phyloP scores from a whole-genome alignment of 2,797 vertebrate genomes.

The Oreonectes daqikongensis region DNA sequence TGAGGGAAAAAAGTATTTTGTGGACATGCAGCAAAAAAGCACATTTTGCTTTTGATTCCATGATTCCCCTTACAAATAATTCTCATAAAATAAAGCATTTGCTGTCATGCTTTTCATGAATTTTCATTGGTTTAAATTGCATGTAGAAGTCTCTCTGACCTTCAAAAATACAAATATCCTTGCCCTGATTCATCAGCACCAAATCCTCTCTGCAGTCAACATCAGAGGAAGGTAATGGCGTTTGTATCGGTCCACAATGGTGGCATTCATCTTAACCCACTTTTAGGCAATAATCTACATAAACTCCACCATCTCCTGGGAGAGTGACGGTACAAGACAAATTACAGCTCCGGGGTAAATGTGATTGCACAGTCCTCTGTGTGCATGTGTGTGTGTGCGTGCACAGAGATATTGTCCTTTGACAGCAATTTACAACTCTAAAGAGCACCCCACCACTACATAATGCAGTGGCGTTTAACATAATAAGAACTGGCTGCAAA shows the following conservation, averaged over 20 bases:
- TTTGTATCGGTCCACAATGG: conserved; percentile 51
- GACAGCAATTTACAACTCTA: conserved; percentile 57
- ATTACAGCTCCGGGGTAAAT: conserved; percentile 65
- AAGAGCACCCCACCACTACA: conserved; percentile 43
- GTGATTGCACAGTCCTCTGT: conserved; percentile 46
- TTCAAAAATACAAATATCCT: conserved; percentile 34
- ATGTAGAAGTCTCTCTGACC: conserved; percentile 15
- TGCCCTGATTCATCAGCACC: conserved; percentile 11
- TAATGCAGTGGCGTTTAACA: conserved; percentile 35
- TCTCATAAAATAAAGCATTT: conserved; percentile 7
- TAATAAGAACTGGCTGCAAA: conserved; percentile 45
- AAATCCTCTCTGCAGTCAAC: conserved; percentile 18
- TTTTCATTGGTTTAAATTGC: conserved; percentile 24
- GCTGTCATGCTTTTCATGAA: neutral
- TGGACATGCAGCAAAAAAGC: conserved; percentile 2
- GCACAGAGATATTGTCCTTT: conserved; percentile 34
- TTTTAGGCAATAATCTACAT: conserved; percentile 76
- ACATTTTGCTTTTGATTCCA: too few species aligned
- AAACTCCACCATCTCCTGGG: conserved; percentile 68
- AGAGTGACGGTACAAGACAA: conserved; percentile 68
- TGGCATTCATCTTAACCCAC: conserved; percentile 76
- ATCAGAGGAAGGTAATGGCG: conserved; percentile 58
- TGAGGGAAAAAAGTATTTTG: neutral
- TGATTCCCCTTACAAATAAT: too few species aligned
- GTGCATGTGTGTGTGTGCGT: conserved; percentile 24